Evolutionary conservation across 1,140 invertebrate species (phyloP).

Genomic region (Tetraneura akinire): DNA sequence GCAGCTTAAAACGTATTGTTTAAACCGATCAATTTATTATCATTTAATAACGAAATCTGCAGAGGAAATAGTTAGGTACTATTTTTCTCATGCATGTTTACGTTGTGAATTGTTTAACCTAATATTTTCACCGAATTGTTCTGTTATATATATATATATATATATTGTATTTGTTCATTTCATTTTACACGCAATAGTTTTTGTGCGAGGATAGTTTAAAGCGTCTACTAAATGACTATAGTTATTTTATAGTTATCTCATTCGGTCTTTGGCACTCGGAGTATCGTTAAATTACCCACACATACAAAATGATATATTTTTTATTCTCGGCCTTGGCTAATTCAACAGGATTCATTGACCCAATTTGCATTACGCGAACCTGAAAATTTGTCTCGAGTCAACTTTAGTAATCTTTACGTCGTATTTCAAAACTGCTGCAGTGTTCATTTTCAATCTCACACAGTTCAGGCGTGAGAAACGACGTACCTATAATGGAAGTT

Average conservation of each 20-base stretch:
- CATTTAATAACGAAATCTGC: too few species aligned
- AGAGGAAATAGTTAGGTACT: too few species aligned
- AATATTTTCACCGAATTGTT: background rate
- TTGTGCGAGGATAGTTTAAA: background rate
- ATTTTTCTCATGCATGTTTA: too few species aligned
- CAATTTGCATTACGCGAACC: background rate
- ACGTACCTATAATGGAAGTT: too few species aligned
- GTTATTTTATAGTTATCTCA: background rate
- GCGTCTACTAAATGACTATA: background rate
- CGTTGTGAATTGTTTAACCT: too few species aligned
- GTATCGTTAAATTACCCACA: background rate
- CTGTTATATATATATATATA: background rate
- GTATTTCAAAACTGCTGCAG: background rate
- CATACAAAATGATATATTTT: background rate
- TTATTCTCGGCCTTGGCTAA: constrained; percentile 6
- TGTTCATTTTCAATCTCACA: background rate
- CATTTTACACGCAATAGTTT: background rate
- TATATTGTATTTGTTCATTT: background rate
- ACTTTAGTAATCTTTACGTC: constrained; percentile 13
- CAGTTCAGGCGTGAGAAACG: constrained; percentile 17
- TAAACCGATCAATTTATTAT: too few species aligned
- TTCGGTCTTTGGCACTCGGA: background rate
- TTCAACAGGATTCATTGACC: constrained; percentile 6
- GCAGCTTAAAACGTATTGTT: too few species aligned
- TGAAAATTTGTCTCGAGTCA: background rate